Base-by-base conservation (phyloP, 2,888 invertebrate genomes). In the Odontocerum albicorne region DNA sequence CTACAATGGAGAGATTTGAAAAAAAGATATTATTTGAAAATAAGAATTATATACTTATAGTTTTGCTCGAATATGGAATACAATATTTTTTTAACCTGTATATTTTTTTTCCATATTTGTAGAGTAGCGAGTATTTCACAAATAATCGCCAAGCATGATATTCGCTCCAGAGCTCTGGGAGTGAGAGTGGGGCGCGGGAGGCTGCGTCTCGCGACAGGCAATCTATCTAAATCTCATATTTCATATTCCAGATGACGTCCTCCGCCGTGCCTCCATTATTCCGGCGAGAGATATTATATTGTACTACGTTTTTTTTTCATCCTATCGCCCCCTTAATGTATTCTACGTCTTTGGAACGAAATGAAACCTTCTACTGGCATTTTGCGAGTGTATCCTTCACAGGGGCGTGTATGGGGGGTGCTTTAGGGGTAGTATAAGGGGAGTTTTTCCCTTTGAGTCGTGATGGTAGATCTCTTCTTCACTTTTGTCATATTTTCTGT, bases 151-250 rank as follows among this genome's bases (percentile, higher is more conserved):
- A n/a, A n/a, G n/a, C n/a, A n/a, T n/a, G n/a, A n/a, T n/a, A n/a
- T n/a, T n/a, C n/a, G n/a, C n/a, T n/a, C n/a, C n/a, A n/a, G n/a
- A n/a, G n/a, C n/a, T n/a, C n/a, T n/a, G 10, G 27, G 27, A 10
- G 38, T 38, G 38, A 15, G 40, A 10, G 40, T 40, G 13, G 20
- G 40, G 13, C 17, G 16, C 8, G 8, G 10, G 19, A 20, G 13
- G 20, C 15, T 35, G 42, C 43, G 17, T 31, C 50, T 27, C 15
- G 58, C 58, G 54, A 58, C 54, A 54, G 55, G 60, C 60, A 60
- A 60, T 60, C 60, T 60, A 60, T 60, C 60, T 60, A 60, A 60
- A 60, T 60, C 60, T 60, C 60, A 60, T 60, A 60, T 60, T 60
- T 60, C 60, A 60, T 60, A 60, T 60, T 60, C 60, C 60, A 52